Evolutionary conservation across 2,888 invertebrate genomes (phyloP), one percentile per base, ranked within the genome.

Genomic region (Ypsolopha sequella): DNA sequence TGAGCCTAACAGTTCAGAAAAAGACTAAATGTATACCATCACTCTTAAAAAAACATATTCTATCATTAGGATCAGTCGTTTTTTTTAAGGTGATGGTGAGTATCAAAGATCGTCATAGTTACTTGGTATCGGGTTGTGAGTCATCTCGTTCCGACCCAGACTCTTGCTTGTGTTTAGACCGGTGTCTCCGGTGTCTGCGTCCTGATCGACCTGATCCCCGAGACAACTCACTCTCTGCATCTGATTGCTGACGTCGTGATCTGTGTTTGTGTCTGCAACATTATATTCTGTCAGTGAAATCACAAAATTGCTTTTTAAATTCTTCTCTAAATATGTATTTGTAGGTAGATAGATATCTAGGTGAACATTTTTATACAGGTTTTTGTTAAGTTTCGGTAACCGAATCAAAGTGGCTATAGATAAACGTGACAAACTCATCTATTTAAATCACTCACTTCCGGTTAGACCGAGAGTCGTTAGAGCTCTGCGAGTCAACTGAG

Each of bases 191-290:
- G 62, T 93, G 93, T 53, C 92, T 91, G 54, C 94, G 88, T 13
- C 92, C 92, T 7, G 94, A 95, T 59, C 93, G 90, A 11, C 92
- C 93, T 7, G 95, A 96, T 43, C 94, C 92, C 55, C 95, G 91
- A 0, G 96, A 96, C 59, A 95, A 80, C 78, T 96, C 96, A 65
- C 96, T 96, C 77, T 96, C 96, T 59, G 95, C 95, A 71, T 96
- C 96, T 1, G 96, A 96, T 60, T 85, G 94, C 91, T 86, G 85
- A 65, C 92, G 89, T 59, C 94, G 90, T 63, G 94, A 94, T 41
- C 95, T 91, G 71, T 95, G 95, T 64, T 91, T 90, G 73, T 93
- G 92, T 66, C 93, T 92, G 58, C 3, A 55, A 50, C 34, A 41
- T 24, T 13, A 48, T 4, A 24, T 24, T 24, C 24, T 24, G 4